Conservation (phyloP, 2,888 invertebrate species). For the Eupithecia pulchellata region DNA sequence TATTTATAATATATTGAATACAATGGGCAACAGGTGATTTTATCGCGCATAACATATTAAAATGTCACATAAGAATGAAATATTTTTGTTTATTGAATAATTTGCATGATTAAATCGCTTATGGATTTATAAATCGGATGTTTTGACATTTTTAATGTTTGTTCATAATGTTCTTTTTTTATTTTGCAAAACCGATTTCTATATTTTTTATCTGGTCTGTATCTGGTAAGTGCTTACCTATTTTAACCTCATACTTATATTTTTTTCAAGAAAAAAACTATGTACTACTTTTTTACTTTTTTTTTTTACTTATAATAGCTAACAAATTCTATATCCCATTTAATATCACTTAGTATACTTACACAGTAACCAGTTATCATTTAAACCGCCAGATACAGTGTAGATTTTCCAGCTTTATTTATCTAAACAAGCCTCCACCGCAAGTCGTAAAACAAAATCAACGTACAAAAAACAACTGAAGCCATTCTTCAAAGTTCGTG, state of each 20-base stretch:
- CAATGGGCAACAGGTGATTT: constrained; percentile 29
- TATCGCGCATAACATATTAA: constrained; percentile 25
- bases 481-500: constrained; percentile 42
- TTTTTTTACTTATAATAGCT: too few relatives aligned
- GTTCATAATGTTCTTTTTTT: not conserved
- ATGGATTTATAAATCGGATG: constrained; percentile 5
- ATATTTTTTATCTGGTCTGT: too few relatives aligned
- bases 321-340: too few relatives aligned
- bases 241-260: too few relatives aligned
- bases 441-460: constrained; percentile 12
- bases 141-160: constrained; percentile 1
- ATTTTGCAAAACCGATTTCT: not conserved
- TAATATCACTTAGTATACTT: too few relatives aligned
- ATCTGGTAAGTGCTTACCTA: too few relatives aligned
- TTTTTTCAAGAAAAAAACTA: too few relatives aligned
- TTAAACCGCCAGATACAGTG: too few relatives aligned
- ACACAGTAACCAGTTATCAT: too few relatives aligned
- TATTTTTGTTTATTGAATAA: constrained; percentile 22
- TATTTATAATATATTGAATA: constrained; percentile 19
- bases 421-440: not conserved
- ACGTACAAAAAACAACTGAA: constrained; percentile 19
- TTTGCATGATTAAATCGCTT: constrained; percentile 15
- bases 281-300: too few relatives aligned
- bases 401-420: too few relatives aligned
- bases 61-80: constrained; percentile 20